Percentiles rank a stretch among this genome's conserved stretches.
phyloP scores from a whole-genome alignment of 1,140 invertebrate genomes.

The Capitella teleta region DNA sequence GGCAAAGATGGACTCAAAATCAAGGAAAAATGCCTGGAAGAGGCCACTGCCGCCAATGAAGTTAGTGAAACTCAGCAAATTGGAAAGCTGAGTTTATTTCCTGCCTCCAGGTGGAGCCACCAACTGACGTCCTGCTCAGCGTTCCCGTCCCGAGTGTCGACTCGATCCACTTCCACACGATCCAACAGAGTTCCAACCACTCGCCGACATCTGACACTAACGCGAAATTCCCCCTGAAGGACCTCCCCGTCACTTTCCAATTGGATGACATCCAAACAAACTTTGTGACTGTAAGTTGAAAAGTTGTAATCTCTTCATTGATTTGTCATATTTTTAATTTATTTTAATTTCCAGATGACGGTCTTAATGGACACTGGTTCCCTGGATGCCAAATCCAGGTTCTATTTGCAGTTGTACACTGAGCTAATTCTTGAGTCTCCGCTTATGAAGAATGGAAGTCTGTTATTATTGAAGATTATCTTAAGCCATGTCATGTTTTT shows the following conservation, averaged over 20 bases:
- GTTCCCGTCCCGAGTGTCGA: conserved; percentile 58
- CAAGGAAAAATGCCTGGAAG: conserved; percentile 51
- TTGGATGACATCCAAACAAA: conserved; percentile 69
- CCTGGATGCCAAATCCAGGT: conserved; percentile 50
- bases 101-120: conserved; percentile 41
- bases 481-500: neutral
- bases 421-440: conserved; percentile 55
- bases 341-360: conserved; percentile 47
- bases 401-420: conserved; percentile 60
- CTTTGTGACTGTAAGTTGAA: conserved; percentile 64
- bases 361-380: conserved; percentile 58
- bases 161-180: conserved; percentile 57
- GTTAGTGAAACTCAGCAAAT: conserved; percentile 35
- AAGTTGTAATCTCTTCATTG: conserved; percentile 11
- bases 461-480: conserved; percentile 17
- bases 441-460: conserved; percentile 42
- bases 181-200: conserved; percentile 48
- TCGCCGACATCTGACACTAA: conserved; percentile 18
- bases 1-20: conserved; percentile 57
- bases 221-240: conserved; percentile 50
- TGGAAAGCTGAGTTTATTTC: neutral
- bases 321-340: conserved; percentile 5
- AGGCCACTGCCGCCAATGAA: conserved; percentile 65
- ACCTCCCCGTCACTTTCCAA: conserved; percentile 61
- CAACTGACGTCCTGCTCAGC: conserved; percentile 51